Percentiles rank a stretch among this genome's conserved stretches.
These are phyloP conservation scores for Melanotaenia boesemani DNA, from an alignment of 2,797 vertebrate species.

Conservation along the genomic window DNA sequence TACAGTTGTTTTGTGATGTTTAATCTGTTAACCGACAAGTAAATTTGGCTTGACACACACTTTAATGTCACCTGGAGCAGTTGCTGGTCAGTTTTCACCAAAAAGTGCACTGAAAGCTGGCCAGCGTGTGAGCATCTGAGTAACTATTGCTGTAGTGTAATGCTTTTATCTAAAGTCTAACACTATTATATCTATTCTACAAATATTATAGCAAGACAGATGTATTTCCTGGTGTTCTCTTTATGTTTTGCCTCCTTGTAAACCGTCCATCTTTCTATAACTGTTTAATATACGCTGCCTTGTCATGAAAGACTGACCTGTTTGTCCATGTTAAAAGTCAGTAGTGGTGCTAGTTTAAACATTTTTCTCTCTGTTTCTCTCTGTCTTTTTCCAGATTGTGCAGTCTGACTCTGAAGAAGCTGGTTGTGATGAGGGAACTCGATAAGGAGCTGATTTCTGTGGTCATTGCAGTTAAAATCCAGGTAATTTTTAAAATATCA, in stretches of 20 bases:
- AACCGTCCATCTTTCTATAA: neutral
- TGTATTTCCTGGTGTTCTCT: neutral
- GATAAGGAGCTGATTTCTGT: constrained; percentile 97
- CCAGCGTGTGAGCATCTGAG: neutral
- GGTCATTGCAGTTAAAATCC: constrained; percentile 98
- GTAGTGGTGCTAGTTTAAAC: neutral
- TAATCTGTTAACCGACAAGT: neutral
- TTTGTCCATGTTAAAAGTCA: constrained; percentile 26
- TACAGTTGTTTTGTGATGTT: neutral
- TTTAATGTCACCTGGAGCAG: neutral
- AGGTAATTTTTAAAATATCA: constrained; percentile 76
- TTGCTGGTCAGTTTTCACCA: neutral
- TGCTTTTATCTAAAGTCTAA: neutral
- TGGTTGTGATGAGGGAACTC: constrained; percentile 93
- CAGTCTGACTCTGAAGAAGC: constrained; percentile 96
- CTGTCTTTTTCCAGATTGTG: constrained; percentile 85
- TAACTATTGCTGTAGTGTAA: neutral
- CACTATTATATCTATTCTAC: neutral
- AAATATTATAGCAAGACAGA: neutral
- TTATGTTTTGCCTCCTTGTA: neutral
- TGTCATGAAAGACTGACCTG: constrained; percentile 36
- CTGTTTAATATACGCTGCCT: constrained; percentile 8
- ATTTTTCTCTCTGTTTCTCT: neutral
- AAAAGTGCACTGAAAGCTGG: neutral
- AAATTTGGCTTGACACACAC: neutral